Evolutionary conservation across 2,888 invertebrate genomes (phyloP).

Genomic region (Lasioglossum lativentre): DNA sequence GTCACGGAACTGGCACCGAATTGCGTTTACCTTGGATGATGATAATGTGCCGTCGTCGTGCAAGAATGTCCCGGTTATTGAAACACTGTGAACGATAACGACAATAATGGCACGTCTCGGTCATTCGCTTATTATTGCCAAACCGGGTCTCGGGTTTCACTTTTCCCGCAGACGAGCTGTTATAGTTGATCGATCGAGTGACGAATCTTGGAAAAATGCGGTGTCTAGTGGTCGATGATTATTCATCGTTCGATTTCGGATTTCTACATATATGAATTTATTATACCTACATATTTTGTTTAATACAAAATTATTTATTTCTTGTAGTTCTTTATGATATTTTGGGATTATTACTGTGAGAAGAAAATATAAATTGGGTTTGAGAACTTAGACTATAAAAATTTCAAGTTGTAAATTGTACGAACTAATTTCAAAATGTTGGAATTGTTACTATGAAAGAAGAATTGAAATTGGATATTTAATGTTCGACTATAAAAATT

Average conservation of each 20-base stretch:
- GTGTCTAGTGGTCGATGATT: neutral
- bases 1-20: conserved; percentile 14
- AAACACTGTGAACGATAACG: conserved; percentile 44
- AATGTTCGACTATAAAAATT: neutral
- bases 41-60: neutral
- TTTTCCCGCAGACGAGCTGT: conserved; percentile 11
- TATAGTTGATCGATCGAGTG: conserved; percentile 25
- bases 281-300: neutral
- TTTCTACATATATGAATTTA: no score
- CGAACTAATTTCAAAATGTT: neutral
- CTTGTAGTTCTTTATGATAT: neutral
- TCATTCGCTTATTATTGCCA: conserved; percentile 40
- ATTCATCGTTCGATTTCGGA: neutral
- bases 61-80: conserved; percentile 37
- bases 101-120: conserved; percentile 32
- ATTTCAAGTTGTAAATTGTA: no score
- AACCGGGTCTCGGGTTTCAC: conserved; percentile 38
- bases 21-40: conserved; percentile 1
- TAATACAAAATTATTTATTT: neutral
- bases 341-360: neutral
- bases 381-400: no score
- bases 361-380: neutral
- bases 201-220: conserved; percentile 3
- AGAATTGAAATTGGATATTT: neutral
- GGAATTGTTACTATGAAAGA: neutral